phyloP scores from a whole-genome alignment of 2,113 vertebrate genomes.

The Pongo pygmaeus region DNA sequence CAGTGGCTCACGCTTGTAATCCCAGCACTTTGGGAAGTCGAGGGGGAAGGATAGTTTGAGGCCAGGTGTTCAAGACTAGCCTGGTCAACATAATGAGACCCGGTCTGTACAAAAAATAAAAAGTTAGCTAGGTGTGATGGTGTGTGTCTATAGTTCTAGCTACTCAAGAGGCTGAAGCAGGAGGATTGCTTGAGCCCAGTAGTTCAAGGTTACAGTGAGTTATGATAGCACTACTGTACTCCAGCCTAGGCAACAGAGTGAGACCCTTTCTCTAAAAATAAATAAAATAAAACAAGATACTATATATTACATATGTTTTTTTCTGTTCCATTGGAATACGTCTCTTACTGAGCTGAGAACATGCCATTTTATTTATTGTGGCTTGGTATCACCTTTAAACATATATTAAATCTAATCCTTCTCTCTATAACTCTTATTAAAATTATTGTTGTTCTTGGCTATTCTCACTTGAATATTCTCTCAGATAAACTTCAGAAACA shows the following conservation, averaged over 20 bases:
- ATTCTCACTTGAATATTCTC: conserved; percentile 31
- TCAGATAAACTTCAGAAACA: conserved; percentile 33
- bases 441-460: not conserved
- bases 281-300: not conserved
- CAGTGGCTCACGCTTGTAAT: not conserved
- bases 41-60: not conserved
- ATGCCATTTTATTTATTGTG: conserved; percentile 7
- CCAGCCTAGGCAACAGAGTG: too few species aligned
- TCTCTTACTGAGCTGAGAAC: not conserved
- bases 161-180: too few species aligned
- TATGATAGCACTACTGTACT: too few species aligned
- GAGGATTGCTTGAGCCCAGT: too few species aligned
- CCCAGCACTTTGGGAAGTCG: not conserved
- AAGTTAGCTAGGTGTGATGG: too few species aligned
- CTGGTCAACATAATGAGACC: not conserved
- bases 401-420: conserved; percentile 41
- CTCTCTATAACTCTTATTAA: not conserved
- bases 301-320: not conserved
- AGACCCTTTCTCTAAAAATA: too few species aligned
- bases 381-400: conserved; percentile 5
- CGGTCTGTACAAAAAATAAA: too few species aligned
- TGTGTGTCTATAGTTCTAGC: too few species aligned
- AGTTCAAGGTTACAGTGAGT: too few species aligned
- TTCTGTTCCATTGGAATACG: not conserved
- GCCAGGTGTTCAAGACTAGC: not conserved